These are phyloP conservation scores for Gymnodraco acuticeps DNA, from an alignment of 2,797 vertebrate species.

Conservation along the genomic window DNA sequence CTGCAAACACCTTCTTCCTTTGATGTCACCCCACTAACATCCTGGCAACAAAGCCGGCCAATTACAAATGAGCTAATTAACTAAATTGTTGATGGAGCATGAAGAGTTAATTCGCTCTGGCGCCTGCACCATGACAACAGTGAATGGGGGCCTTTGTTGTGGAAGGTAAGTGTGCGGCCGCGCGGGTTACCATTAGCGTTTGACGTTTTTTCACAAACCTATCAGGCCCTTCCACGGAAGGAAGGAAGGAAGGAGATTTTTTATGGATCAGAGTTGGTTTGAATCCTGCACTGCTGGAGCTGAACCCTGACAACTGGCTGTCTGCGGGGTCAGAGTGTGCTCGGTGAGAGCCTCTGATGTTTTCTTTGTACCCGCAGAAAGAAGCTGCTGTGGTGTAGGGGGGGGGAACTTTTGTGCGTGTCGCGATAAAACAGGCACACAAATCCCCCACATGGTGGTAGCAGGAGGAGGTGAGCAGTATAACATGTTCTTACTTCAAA, in stretches of 20 bases:
- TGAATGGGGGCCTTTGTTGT: slow-evolving; percentile 88
- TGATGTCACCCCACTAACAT: slow-evolving; percentile 97
- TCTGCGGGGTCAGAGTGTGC: slow-evolving; percentile 62
- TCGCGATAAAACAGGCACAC: slow-evolving; percentile 13
- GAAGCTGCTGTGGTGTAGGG: slow-evolving; percentile 11
- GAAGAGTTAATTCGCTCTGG: slow-evolving; percentile 98
- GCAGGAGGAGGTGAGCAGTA: neutral
- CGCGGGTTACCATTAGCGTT: slow-evolving; percentile 90
- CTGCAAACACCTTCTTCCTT: slow-evolving; percentile 97
- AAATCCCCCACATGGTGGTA: neutral
- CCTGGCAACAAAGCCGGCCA: slow-evolving; percentile 97
- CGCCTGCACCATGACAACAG: slow-evolving; percentile 99
- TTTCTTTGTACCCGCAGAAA: slow-evolving; percentile 45
- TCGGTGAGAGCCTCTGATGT: slow-evolving; percentile 54
- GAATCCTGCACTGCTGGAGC: slow-evolving; percentile 48
- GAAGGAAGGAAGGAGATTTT: slow-evolving; percentile 65
- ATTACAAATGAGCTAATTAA: slow-evolving; percentile 99
- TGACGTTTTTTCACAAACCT: slow-evolving; percentile 81
- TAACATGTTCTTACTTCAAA: slow-evolving; percentile 92
- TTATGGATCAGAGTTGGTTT: slow-evolving; percentile 70
- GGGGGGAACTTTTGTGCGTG: slow-evolving; percentile 17
- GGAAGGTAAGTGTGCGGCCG: slow-evolving; percentile 89
- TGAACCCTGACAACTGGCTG: slow-evolving; percentile 69
- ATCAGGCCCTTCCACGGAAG: slow-evolving; percentile 71
- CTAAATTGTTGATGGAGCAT: slow-evolving; percentile 99